Evolutionary conservation across 2,888 invertebrate genomes (phyloP), one percentile per base, ranked within the genome.

Genomic region (Thecophora atra): DNA sequence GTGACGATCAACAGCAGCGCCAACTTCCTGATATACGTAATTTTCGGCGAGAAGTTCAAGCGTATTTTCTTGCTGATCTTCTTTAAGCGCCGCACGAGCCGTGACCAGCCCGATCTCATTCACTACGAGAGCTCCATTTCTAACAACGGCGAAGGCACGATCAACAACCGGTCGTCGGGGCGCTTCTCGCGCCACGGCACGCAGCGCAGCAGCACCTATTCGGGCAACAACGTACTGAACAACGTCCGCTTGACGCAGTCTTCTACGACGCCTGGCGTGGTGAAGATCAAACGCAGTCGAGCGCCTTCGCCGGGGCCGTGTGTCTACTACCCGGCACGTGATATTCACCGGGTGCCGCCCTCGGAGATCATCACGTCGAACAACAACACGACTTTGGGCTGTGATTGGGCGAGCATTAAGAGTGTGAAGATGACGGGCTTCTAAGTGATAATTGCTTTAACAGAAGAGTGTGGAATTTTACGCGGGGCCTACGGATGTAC

Each of bases 1-100:
- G 97, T 99, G 72, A 98, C 97, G 76, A 92, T 98, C 85, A 99
- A 99, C 88, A 97, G 97, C 82, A 97, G 97, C 83, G 95, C 98
- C 75, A 99, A 99, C 88, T 98, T 99, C 86, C 92, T 99, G 77
- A 97, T 99, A 80, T 99, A 99, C 88, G 97, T 98, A 77, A 97
- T 97, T 77, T 98, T 98, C 86, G 98, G 98, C 1, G 96, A 98
- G 85, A 98, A 98, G 86, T 98, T 98, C 88, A 94, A 96, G 84
- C 89, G 94, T 75, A 91, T 96, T 77, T 95, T 96, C 86, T 87
- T 94, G 78, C 89, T 92, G 86, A 89, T 93, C 86, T 94, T 94
- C 88, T 94, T 94, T 87, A 91, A 91, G 79, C 85, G 89, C 77
- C 87, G 89, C 79, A 88, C 90, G 72, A 90, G 89, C 78, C 87